Evolutionary conservation across 2,888 invertebrate species (phyloP).

Genomic region (Drosophila anomalata): DNA sequence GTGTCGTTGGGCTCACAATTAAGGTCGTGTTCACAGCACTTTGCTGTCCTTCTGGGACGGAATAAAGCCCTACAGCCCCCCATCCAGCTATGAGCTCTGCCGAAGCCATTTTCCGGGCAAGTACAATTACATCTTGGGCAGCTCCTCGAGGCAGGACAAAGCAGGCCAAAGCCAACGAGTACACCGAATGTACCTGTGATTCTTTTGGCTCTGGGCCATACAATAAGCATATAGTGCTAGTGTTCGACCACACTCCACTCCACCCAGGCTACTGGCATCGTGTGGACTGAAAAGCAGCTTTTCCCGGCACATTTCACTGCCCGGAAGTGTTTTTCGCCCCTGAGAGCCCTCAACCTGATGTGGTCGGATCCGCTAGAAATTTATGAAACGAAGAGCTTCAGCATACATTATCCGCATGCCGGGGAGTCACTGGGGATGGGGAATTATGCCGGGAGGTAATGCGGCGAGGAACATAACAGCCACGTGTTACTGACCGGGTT

Average conservation of each 20-base stretch:
- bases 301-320: conserved; percentile 24
- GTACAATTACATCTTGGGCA: conserved; percentile 38
- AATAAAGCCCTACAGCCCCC: too few relatives aligned
- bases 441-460: conserved; percentile 39
- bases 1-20: background rate
- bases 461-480: conserved; percentile 8
- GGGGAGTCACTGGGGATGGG: conserved; percentile 23
- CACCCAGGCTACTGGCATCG: background rate
- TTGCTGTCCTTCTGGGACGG: background rate
- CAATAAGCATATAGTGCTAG: conserved; percentile 24
- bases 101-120: conserved; percentile 27
- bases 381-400: conserved; percentile 35
- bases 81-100: conserved; percentile 7
- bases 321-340: conserved; percentile 28
- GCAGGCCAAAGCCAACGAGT: conserved; percentile 13
- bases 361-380: conserved; percentile 21
- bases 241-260: background rate
- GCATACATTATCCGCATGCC: conserved; percentile 34
- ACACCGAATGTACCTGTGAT: conserved; percentile 7
- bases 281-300: conserved; percentile 13
- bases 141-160: conserved; percentile 29
- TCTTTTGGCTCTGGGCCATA: conserved; percentile 22
- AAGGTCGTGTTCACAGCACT: too few relatives aligned
- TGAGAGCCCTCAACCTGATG: conserved; percentile 22
- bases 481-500: conserved; percentile 33